These are phyloP conservation scores for Chelonia mydas DNA, from an alignment of 2,797 vertebrate genomes.

Conservation along the genomic window DNA sequence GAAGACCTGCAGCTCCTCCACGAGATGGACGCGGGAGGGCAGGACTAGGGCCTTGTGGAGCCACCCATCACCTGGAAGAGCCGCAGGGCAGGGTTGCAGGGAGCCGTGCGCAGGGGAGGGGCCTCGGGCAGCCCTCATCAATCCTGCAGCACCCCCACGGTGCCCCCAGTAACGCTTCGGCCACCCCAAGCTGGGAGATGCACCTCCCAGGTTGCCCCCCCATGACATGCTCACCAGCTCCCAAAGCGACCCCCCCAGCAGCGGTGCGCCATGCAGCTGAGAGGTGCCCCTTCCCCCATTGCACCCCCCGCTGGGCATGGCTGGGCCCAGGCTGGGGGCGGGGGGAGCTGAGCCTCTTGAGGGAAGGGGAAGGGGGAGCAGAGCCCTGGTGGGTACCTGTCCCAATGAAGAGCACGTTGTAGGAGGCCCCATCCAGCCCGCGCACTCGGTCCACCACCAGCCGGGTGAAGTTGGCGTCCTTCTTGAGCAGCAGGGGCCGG, in stretches of 20 bases:
- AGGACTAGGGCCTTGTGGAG: constrained; percentile 91
- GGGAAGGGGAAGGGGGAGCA: no score
- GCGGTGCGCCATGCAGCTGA: background rate
- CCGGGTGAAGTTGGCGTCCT: constrained; percentile 92
- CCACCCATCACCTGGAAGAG: constrained; percentile 89
- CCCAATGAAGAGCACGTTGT: constrained; percentile 93
- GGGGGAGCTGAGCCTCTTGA: no score
- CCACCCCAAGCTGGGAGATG: accelerated
- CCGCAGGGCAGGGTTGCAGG: accelerated
- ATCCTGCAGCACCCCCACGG: background rate
- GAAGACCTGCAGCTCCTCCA: constrained; percentile 97
- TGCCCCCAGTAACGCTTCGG: background rate
- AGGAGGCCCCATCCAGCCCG: constrained; percentile 86
- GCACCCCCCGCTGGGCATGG: no score
- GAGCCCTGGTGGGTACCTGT: constrained; percentile 82
- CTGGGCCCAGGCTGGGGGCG: background rate
- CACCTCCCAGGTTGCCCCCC: no score
- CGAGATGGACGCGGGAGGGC: constrained; percentile 86
- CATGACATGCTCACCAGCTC: no score
- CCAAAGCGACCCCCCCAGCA: background rate
- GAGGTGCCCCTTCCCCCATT: no score
- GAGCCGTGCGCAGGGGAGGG: background rate
- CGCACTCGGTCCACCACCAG: constrained; percentile 89
- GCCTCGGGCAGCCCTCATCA: background rate
- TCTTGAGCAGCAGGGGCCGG: constrained; percentile 92